A percentile compares a stretch with the other conserved stretches of the same genome.
These are phyloP conservation scores for Xylocopa sonorina DNA, from an alignment of 1,140 invertebrate genomes.

Conservation along the genomic window DNA sequence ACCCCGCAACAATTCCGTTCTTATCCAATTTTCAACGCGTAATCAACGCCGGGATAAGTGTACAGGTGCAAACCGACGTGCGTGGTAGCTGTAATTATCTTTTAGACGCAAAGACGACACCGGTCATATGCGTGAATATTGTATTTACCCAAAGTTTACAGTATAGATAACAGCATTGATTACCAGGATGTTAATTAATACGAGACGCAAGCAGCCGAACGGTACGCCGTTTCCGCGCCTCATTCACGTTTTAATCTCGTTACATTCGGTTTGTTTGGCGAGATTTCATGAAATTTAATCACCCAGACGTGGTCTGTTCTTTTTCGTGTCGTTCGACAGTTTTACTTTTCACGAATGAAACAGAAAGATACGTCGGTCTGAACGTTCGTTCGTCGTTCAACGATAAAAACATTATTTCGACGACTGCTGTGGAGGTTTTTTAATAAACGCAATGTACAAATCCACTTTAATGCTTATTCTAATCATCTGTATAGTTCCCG, in stretches of 20 bases:
- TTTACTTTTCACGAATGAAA: neutral
- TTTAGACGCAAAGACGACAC: neutral
- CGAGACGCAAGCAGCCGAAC: neutral
- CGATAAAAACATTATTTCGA: neutral
- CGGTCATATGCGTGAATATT: too few species aligned
- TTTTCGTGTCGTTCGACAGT: neutral
- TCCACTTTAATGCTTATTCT: too few species aligned
- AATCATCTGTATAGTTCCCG: too few species aligned
- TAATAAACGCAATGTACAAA: neutral
- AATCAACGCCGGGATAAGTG: too few species aligned
- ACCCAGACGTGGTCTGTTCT: neutral
- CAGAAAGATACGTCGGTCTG: neutral
- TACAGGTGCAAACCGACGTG: too few species aligned
- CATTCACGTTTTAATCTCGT: neutral
- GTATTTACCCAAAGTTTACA: neutral
- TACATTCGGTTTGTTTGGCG: neutral
- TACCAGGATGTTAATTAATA: slow-evolving; percentile 26
- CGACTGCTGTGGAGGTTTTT: neutral
- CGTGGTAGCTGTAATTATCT: slow-evolving; percentile 2
- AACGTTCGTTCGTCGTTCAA: neutral
- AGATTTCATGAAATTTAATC: neutral
- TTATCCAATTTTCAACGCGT: too few species aligned
- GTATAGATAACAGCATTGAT: slow-evolving; percentile 4
- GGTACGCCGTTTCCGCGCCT: neutral
- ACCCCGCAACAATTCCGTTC: too few species aligned